Conservation (phyloP, 2,888 invertebrate genomes). For the Acleris laterana region DNA sequence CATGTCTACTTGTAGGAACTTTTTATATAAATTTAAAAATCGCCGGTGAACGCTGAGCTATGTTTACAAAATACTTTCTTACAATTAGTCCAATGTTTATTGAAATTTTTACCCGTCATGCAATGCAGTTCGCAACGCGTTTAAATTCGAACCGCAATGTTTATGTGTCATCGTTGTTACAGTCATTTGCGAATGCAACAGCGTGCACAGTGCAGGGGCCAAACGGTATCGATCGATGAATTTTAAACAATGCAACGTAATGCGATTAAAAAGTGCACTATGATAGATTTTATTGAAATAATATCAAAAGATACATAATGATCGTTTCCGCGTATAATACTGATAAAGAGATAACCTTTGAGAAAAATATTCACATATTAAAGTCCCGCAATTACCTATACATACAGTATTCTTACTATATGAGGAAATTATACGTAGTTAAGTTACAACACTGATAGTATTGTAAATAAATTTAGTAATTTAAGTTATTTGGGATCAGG, state of each 20-base stretch:
- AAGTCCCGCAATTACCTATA: no score
- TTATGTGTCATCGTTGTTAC: slow-evolving; percentile 24
- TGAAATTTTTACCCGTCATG: slow-evolving; percentile 11
- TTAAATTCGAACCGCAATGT: slow-evolving; percentile 15
- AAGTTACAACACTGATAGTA: no score
- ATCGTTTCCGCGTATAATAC: no score
- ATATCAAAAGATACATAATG: no score
- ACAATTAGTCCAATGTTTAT: slow-evolving; percentile 3
- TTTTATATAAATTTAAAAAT: neutral
- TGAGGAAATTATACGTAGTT: no score
- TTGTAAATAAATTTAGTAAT: no score
- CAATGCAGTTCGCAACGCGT: slow-evolving; percentile 14
- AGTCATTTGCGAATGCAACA: slow-evolving; percentile 1
- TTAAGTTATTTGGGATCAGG: no score
- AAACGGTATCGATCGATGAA: slow-evolving; percentile 6
- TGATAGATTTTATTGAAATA: no score
- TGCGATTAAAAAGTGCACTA: neutral
- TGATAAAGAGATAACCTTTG: no score
- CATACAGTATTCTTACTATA: no score
- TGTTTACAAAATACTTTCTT: neutral
- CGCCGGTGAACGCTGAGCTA: neutral
- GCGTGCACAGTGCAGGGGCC: slow-evolving; percentile 13
- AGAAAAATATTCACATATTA: no score
- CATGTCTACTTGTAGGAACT: neutral
- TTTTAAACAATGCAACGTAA: neutral